These are phyloP conservation scores for Spisula subtruncata DNA, from an alignment of 2,888 invertebrate species.

Conservation along the genomic window DNA sequence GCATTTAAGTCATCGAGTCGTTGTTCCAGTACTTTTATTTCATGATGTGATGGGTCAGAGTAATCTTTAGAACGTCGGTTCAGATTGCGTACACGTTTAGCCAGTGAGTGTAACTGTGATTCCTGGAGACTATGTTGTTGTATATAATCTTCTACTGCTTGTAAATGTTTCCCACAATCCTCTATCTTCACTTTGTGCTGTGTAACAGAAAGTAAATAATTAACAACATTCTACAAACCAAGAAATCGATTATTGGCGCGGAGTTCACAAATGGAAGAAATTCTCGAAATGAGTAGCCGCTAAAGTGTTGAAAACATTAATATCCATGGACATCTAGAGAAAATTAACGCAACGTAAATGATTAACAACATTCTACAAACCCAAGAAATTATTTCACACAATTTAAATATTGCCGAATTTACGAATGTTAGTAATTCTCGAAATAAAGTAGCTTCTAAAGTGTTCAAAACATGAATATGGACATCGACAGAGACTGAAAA, in stretches of 20 bases:
- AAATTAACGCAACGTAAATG: constrained; percentile 18
- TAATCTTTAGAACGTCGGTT: constrained; percentile 97
- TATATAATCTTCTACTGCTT: constrained; percentile 97
- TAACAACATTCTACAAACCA: neutral
- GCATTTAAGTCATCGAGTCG: constrained; percentile 93
- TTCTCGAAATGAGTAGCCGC: too few species aligned
- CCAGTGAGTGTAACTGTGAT: constrained; percentile 95
- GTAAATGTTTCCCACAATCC: constrained; percentile 97
- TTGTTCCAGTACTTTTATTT: constrained; percentile 90
- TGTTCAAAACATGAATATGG: too few species aligned
- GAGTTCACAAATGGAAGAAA: too few species aligned
- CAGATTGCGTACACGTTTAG: constrained; percentile 94
- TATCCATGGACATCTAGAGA: too few species aligned
- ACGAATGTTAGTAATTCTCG: too few species aligned
- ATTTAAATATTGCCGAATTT: too few species aligned
- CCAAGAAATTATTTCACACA: too few species aligned
- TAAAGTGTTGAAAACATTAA: too few species aligned
- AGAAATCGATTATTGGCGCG: too few species aligned
- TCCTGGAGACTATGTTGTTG: constrained; percentile 98
- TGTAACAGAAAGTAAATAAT: constrained; percentile 16
- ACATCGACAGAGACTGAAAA: too few species aligned
- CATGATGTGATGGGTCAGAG: constrained; percentile 91
- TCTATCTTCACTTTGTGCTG: constrained; percentile 93
- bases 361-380: neutral
- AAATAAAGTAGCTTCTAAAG: too few species aligned